Evolutionary conservation across 2,888 invertebrate species (phyloP).

Genomic region (Acheta domesticus): DNA sequence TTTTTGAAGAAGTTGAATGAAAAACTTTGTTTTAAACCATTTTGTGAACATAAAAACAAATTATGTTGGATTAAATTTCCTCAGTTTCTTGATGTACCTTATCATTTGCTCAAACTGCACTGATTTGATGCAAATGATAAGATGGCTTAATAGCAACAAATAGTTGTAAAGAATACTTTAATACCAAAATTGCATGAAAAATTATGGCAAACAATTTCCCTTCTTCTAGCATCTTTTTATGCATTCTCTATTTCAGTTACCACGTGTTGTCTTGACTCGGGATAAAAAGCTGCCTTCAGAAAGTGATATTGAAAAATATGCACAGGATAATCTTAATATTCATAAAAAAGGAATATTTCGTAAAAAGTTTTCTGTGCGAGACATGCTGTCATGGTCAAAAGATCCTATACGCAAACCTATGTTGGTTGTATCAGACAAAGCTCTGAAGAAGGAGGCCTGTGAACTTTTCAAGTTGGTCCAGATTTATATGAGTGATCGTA

Average conservation of each 20-base stretch:
- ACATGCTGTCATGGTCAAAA: slow-evolving; percentile 91
- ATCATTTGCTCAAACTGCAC: too few species aligned
- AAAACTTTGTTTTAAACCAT: too few species aligned
- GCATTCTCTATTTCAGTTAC: slow-evolving; percentile 24
- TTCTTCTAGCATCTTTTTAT: too few species aligned
- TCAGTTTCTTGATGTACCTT: too few species aligned
- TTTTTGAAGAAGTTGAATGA: too few species aligned
- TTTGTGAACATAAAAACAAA: too few species aligned
- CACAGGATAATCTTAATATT: slow-evolving; percentile 88
- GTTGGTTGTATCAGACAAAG: slow-evolving; percentile 80
- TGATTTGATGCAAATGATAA: too few species aligned
- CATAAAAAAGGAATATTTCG: slow-evolving; percentile 78
- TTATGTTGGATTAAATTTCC: too few species aligned
- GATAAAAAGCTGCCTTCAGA: slow-evolving; percentile 58
- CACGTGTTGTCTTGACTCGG: slow-evolving; percentile 44
- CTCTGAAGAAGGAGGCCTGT: slow-evolving; percentile 86
- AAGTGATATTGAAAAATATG: slow-evolving; percentile 90
- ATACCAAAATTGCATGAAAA: too few species aligned
- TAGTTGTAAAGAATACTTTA: too few species aligned
- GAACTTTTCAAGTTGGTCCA: slow-evolving; percentile 87
- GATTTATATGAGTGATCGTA: slow-evolving; percentile 97
- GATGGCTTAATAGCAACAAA: too few species aligned
- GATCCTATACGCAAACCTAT: slow-evolving; percentile 90
- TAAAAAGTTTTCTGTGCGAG: slow-evolving; percentile 71
- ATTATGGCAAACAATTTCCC: too few species aligned